Conservation (phyloP, 2,113 vertebrate genomes). For the Corythaeola cristata region DNA sequence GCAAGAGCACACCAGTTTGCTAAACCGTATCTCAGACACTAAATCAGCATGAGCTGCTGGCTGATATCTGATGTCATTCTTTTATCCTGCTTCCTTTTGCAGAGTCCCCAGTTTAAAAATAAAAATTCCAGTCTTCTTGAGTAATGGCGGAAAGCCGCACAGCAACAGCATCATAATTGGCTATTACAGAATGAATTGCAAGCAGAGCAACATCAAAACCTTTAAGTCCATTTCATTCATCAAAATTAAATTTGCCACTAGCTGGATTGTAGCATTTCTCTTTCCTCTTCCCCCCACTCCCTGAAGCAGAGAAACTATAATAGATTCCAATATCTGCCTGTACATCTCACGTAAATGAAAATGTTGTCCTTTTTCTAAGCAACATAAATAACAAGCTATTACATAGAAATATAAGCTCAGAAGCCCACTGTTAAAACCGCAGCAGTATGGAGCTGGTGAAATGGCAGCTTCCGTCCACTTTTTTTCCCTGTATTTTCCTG, state of each 20-base stretch:
- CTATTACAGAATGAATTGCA: background rate
- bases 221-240: background rate
- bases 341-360: background rate
- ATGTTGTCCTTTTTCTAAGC: background rate
- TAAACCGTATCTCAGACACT: background rate
- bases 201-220: background rate
- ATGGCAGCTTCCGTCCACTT: background rate
- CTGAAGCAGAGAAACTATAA: background rate
- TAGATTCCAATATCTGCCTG: background rate
- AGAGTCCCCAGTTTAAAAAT: conserved; percentile 17
- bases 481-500: background rate
- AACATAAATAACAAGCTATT: background rate
- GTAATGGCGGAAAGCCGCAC: background rate
- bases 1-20: background rate
- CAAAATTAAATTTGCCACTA: background rate
- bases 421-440: background rate
- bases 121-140: conserved; percentile 4
- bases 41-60: background rate
- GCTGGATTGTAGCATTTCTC: background rate
- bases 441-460: background rate
- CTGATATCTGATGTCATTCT: background rate
- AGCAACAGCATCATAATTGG: background rate
- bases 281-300: background rate
- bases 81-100: background rate
- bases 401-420: background rate